A percentile compares a stretch with the other conserved stretches of the same genome.
Evolutionary conservation across 2,797 vertebrate genomes (phyloP).

Genomic region (Bovichtus diacanthus): DNA sequence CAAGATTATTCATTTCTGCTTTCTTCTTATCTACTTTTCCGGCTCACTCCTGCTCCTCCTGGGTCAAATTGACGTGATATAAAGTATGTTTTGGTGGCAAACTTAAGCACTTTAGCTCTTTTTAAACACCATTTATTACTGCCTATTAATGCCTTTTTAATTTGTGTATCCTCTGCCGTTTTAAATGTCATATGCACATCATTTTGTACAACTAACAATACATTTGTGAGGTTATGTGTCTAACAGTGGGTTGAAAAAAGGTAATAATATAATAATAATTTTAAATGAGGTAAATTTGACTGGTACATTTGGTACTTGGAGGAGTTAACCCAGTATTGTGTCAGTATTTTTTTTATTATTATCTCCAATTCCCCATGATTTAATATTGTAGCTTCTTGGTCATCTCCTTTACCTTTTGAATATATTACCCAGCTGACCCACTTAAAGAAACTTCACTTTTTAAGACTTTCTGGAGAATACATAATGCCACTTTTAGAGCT

Average conservation of each 20-base stretch:
- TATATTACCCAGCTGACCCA: neutral
- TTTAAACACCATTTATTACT: neutral
- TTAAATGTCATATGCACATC: neutral
- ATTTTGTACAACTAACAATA: neutral
- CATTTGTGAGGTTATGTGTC: neutral
- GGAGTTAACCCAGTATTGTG: neutral
- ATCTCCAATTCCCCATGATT: neutral
- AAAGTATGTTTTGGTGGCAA: too few relatives aligned
- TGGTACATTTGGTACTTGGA: neutral
- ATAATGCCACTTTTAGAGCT: neutral
- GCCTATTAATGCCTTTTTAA: neutral
- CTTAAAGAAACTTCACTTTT: neutral
- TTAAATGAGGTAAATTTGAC: too few relatives aligned
- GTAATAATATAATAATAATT: neutral
- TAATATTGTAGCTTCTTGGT: neutral
- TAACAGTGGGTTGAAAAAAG: neutral
- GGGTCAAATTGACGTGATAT: neutral
- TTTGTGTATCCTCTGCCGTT: neutral
- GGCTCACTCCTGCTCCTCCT: neutral
- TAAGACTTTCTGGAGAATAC: neutral
- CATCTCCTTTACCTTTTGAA: neutral
- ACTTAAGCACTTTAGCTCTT: too few relatives aligned
- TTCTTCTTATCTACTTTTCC: neutral
- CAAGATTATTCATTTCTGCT: neutral
- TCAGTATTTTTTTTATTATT: too few relatives aligned